Evolutionary conservation across 2,797 vertebrate species (phyloP).

Genomic region (Danionella dracula): DNA sequence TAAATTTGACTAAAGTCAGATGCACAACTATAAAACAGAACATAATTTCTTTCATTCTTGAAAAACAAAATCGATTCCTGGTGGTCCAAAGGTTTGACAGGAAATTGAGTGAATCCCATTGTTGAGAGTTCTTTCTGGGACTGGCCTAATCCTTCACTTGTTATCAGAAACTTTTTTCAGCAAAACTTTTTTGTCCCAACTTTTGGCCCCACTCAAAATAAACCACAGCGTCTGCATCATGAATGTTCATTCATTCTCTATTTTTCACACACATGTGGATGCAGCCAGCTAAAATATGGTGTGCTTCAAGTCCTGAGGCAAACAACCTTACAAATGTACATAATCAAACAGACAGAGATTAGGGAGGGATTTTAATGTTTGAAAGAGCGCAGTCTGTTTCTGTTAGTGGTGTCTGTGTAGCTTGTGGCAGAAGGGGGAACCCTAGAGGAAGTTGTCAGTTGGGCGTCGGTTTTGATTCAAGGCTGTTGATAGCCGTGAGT

Average conservation of each 20-base stretch:
- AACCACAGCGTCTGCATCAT: no score
- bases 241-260: not conserved
- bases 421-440: conserved; percentile 28
- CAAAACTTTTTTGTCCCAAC: no score
- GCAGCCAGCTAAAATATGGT: not conserved
- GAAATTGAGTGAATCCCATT: no score
- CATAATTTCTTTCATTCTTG: no score
- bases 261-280: not conserved
- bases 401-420: not conserved
- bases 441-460: conserved; percentile 46
- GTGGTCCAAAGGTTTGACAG: no score
- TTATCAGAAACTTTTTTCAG: no score
- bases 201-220: no score
- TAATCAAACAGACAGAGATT: conserved; percentile 22
- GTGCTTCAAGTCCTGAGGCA: not conserved
- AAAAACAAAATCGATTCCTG: no score
- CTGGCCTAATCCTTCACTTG: no score
- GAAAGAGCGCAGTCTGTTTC: conserved; percentile 14
- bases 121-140: no score
- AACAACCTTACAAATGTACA: not conserved
- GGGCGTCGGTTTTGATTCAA: conserved; percentile 38
- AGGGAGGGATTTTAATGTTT: not conserved
- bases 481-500: conserved; percentile 43
- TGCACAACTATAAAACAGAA: no score
- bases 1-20: no score